Conservation (phyloP, 1,140 invertebrate species). For the Gyrodactylus bullatarudis region DNA sequence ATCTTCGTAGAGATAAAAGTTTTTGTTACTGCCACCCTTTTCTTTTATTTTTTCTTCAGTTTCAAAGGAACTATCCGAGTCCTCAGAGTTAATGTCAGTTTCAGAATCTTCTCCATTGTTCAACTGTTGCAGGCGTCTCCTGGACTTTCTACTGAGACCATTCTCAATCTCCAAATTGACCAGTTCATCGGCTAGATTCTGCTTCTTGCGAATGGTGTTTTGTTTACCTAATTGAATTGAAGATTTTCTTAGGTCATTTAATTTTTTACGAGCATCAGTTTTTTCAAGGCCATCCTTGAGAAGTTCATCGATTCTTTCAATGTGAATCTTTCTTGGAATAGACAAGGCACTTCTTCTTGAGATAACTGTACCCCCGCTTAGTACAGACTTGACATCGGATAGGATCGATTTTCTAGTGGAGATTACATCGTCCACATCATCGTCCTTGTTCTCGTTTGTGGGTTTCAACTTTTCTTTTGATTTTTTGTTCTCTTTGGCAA, state of each 20-base stretch:
- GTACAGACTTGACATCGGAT: background rate
- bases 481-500: background rate
- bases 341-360: background rate
- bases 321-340: background rate
- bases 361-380: background rate
- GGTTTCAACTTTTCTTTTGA: background rate
- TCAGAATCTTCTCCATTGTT: too few relatives aligned
- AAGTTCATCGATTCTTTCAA: background rate
- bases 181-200: background rate
- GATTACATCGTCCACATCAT: background rate
- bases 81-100: too few relatives aligned
- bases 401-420: background rate
- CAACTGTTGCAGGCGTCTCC: background rate
- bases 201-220: background rate
- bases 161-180: background rate
- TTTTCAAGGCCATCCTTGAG: background rate
- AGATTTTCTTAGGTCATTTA: background rate
- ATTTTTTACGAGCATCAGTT: background rate
- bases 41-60: background rate
- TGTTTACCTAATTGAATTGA: too few relatives aligned
- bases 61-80: background rate
- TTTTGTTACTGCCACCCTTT: background rate
- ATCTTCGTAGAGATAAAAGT: background rate
- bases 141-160: background rate
- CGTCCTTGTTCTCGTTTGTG: background rate